These are phyloP conservation scores for Caerostris darwini DNA, from an alignment of 1,140 invertebrate species.

Conservation along the genomic window DNA sequence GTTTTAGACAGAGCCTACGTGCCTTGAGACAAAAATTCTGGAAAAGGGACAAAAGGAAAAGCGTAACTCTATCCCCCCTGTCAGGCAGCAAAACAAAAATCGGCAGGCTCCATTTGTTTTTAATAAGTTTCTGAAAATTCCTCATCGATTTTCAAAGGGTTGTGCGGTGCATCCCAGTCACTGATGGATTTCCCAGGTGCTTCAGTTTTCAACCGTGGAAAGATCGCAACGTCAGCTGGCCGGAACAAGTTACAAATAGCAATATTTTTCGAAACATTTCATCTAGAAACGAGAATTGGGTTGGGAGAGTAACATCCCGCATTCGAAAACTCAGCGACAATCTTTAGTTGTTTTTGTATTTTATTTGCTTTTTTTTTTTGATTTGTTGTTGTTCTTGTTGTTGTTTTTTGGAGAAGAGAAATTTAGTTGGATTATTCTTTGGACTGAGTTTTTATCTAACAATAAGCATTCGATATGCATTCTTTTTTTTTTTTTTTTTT, in stretches of 20 bases:
- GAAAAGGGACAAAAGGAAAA: background rate
- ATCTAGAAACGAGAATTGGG: slow-evolving; percentile 10
- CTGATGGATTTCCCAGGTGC: slow-evolving; percentile 57
- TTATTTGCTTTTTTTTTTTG: background rate
- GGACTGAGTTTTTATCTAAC: slow-evolving; percentile 4
- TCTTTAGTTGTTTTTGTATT: background rate
- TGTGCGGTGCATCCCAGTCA: background rate
- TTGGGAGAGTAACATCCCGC: slow-evolving; percentile 30
- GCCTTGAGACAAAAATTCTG: slow-evolving; percentile 5
- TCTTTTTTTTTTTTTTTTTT: background rate
- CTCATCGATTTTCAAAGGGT: slow-evolving; percentile 24
- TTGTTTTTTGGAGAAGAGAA: background rate
- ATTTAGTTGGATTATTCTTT: background rate
- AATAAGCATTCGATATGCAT: background rate
- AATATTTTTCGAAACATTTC: slow-evolving; percentile 61
- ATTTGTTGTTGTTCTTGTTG: background rate
- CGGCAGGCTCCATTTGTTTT: slow-evolving; percentile 34
- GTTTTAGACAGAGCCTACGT: slow-evolving; percentile 1
- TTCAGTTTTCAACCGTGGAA: slow-evolving; percentile 43
- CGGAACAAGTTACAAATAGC: slow-evolving; percentile 49
- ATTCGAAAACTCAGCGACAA: slow-evolving; percentile 40
- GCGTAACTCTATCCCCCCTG: slow-evolving; percentile 4
- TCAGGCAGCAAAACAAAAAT: background rate
- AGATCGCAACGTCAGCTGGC: slow-evolving; percentile 55
- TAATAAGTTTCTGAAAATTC: slow-evolving; percentile 31